Evolutionary conservation across 2,113 vertebrate genomes (phyloP), one percentile per base, ranked within the genome.

Genomic region (Odocoileus hemionus): DNA sequence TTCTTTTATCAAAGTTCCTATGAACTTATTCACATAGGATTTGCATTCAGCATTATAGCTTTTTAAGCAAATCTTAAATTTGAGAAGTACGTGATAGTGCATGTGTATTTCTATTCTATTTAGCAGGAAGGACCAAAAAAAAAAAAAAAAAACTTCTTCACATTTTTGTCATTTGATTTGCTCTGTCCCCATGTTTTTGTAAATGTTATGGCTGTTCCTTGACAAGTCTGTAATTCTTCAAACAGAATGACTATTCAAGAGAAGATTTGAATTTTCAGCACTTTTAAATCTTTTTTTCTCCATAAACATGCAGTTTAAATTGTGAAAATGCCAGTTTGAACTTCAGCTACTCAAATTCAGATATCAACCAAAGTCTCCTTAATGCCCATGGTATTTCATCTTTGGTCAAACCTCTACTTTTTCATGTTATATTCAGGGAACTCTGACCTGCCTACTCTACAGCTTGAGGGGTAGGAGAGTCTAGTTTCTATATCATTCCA

Each of bases 151-250:
- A 80, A 26, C n/a, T 94, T 87, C 91, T 96, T 95, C 19, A 83
- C 23, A 54, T 61, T 97, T 95, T 96, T 94, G 82, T 97, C 89
- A 93, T 96, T 97, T 97, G 82, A 97, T 98, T 97, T 98, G 26
- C 61, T 97, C 79, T 89, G 91, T 97, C 93, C 93, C 45, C 95
- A 84, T n/a, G 86, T 94, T 97, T 97, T 93, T 93, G 78, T 97
- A 97, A 98, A 97, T 95, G 91, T 98, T 98, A 93, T 95, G 95
- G 89, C 91, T 97, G 78, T 91, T 97, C 89, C 86, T 97, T 97
- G 97, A 97, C 89, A 97, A 91, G 86, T 92, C 88, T 95, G 83
- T 97, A 97, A 97, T 97, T 97, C 96, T 97, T 98, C 89, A 95
- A 97, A 91, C 83, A 96, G 82, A 94, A 58, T 60, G 93, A 97